Evolutionary conservation across 37 sponge, comb jelly and placozoan genomes (phyloP), one percentile per base, ranked within the genome.

Genomic region (Hormiphora californensis): DNA sequence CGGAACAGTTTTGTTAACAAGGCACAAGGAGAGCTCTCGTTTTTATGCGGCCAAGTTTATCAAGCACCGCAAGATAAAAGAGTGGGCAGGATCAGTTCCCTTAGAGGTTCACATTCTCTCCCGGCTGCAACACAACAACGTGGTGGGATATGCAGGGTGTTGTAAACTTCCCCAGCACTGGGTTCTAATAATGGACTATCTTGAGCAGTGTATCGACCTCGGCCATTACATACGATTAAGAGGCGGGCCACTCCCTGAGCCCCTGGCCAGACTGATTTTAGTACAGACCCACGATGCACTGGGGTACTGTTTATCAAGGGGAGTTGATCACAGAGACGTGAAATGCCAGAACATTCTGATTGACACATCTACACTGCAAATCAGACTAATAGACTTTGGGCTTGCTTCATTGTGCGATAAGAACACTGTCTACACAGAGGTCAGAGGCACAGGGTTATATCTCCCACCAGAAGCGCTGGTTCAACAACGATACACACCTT

Each of bases 401-500:
- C 46, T 73, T 23, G 40, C 81, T 27, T 73, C 81, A 1, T 22
- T 73, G 0, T 73, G 81, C 81, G 46, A 73, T 46, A 41, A 28
- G 3, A 73, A 73, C 46, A 73, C 81, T 7, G 35, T 73, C 39
- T 73, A 73, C 44, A 73, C 81, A 23, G 40, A 43, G 25, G 81
- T 73, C 2, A 43, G 43, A 28, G 81, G 81, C 12, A 73, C 81
- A 21, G 81, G 43, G 46, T 46, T 73, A 25, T 73, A 43, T 30
- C 81, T 73, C 28, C 81, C 81, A 1, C 81, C 81, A 23, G 81
- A 73, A 41, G 81, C 81, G 32, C 39, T 73, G 81, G 81, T 73
- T 38, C 81, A 73, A 46, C 43, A 46, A 1, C 81, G 44, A 3
- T 73, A 73, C 81, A 73, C 81, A 43, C 81, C 81, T 39, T 46